Evolutionary conservation across 2,113 vertebrate species (phyloP).

Genomic region (Ammodytes dubius): DNA sequence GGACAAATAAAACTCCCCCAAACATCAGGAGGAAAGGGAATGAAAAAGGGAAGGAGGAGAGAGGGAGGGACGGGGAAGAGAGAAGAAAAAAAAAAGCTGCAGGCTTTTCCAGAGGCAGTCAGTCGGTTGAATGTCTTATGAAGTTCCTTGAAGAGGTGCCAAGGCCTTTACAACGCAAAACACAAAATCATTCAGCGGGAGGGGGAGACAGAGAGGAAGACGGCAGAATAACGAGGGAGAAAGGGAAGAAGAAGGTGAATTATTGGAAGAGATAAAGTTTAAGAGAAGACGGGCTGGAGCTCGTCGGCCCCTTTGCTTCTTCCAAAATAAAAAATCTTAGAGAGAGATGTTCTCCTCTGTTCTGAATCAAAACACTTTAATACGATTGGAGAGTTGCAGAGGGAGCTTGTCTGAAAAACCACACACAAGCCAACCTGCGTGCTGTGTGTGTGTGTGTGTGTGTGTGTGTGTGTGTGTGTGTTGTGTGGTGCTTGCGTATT

Average conservation of each 20-base stretch:
- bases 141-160: conserved; percentile 80
- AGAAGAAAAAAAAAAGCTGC: conserved; percentile 50
- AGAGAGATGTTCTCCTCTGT: conserved; percentile 66
- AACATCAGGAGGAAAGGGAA: conserved; percentile 74
- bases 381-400: conserved; percentile 67
- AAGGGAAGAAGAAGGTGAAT: conserved; percentile 54
- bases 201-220: conserved; percentile 58
- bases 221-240: conserved; percentile 50
- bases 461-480: neutral
- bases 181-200: conserved; percentile 72
- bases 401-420: conserved; percentile 64
- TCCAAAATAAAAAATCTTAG: conserved; percentile 61
- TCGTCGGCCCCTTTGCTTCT: conserved; percentile 46
- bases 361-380: conserved; percentile 74
- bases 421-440: conserved; percentile 48
- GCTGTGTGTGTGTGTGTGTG: conserved; percentile 17
- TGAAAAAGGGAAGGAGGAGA: conserved; percentile 27
- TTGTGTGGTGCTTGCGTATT: neutral
- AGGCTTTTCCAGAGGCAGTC: conserved; percentile 80
- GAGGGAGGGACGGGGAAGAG: neutral
- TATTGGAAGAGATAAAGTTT: conserved; percentile 52
- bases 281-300: conserved; percentile 31
- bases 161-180: conserved; percentile 69
- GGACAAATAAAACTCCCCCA: conserved; percentile 80
- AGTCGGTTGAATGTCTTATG: conserved; percentile 80